These are phyloP conservation scores for Bolborhynchus lineola DNA, from an alignment of 2,113 vertebrate species.

Conservation along the genomic window DNA sequence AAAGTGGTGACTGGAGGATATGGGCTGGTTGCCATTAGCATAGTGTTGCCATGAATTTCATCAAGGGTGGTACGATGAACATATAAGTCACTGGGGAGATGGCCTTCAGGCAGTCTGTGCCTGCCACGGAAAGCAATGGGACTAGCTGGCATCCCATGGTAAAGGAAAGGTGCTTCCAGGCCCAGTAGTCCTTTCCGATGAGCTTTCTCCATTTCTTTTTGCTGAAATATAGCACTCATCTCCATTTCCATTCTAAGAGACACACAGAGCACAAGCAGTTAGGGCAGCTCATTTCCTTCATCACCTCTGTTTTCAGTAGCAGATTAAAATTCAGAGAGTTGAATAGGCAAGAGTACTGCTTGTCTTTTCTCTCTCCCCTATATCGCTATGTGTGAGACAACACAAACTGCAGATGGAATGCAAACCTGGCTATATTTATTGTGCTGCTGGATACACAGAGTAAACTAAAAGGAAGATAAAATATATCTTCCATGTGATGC, in stretches of 20 bases:
- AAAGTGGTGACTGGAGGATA: constrained; percentile 81
- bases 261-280: constrained; percentile 1
- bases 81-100: constrained; percentile 77
- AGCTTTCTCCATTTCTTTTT: constrained; percentile 90
- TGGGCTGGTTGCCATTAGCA: constrained; percentile 81
- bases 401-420: not conserved
- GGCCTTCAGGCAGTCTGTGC: constrained; percentile 79
- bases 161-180: constrained; percentile 82
- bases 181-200: constrained; percentile 85
- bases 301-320: not conserved
- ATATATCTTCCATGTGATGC: not conserved
- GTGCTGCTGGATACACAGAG: not conserved
- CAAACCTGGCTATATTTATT: not conserved
- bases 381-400: not conserved
- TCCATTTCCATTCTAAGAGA: constrained; percentile 83
- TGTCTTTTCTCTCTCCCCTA: not conserved
- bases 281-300: not conserved
- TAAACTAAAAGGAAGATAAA: not conserved
- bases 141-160: constrained; percentile 74
- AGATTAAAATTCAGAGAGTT: not conserved
- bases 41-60: constrained; percentile 82
- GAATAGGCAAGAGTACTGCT: not conserved
- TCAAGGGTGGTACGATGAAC: constrained; percentile 81
- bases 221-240: constrained; percentile 92
- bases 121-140: constrained; percentile 81